A percentile compares a stretch with the other conserved stretches of the same genome.
phyloP scores from a whole-genome alignment of 1,140 invertebrate species.

The Drosophila tani region DNA sequence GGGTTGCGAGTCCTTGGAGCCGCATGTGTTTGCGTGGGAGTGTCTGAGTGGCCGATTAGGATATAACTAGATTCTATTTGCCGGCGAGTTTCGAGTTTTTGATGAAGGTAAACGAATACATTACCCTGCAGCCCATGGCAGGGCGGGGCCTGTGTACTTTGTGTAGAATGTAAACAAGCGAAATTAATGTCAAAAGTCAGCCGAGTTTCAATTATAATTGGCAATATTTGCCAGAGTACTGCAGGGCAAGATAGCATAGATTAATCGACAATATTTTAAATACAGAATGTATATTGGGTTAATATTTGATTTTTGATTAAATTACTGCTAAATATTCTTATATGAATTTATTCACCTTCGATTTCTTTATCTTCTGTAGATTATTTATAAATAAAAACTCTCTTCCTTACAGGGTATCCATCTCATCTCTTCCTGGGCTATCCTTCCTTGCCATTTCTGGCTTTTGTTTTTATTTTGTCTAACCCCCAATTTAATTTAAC shows the following conservation, averaged over 20 bases:
- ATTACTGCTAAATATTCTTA: too few relatives aligned
- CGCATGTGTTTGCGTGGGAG: slow-evolving; percentile 42
- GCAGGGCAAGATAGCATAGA: neutral
- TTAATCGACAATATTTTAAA: neutral
- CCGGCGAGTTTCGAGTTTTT: slow-evolving; percentile 62
- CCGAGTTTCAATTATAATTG: slow-evolving; percentile 13
- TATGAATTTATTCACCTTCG: neutral
- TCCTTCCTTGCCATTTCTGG: neutral
- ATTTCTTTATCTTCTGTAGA: neutral
- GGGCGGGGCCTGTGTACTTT: slow-evolving; percentile 27
- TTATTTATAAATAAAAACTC: neutral
- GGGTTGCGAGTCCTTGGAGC: slow-evolving; percentile 31
- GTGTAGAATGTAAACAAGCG: slow-evolving; percentile 14
- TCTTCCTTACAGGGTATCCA: neutral
- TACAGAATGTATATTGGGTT: too few relatives aligned
- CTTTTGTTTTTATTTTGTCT: slow-evolving; percentile 54
- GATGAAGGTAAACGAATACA: slow-evolving; percentile 73
- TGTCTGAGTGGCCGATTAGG: slow-evolving; percentile 73
- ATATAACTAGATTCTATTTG: slow-evolving; percentile 78
- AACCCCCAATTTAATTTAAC: slow-evolving; percentile 78
- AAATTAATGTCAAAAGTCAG: slow-evolving; percentile 32
- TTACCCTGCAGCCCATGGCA: slow-evolving; percentile 19
- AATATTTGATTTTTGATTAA: neutral
- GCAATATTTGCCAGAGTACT: neutral
- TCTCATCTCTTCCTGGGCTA: neutral